Percentiles rank a stretch among this genome's conserved stretches.
Conservation (phyloP, 2,797 vertebrate species). For the Cygnus olor region DNA sequence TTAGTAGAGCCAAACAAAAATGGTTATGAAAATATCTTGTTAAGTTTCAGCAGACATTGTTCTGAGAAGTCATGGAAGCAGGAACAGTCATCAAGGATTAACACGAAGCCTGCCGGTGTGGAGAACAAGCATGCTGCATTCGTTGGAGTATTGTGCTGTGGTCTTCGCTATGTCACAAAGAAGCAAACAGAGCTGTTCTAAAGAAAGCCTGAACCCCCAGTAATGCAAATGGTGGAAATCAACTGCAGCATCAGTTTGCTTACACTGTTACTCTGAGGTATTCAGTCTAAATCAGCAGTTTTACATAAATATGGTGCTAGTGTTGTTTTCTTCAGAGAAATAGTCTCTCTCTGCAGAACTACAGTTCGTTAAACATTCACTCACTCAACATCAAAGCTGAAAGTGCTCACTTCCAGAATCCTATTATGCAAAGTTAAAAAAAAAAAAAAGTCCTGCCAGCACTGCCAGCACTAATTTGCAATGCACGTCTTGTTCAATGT, state of each 20-base stretch:
- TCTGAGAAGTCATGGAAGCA: background rate
- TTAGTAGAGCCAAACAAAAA: background rate
- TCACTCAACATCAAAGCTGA: background rate
- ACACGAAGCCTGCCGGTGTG: fast-evolving
- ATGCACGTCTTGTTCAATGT: fast-evolving
- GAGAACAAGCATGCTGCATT: fast-evolving
- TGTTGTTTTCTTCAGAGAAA: background rate
- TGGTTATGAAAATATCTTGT: background rate
- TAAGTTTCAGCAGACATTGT: background rate
- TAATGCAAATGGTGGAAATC: fast-evolving
- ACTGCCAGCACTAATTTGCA: background rate
- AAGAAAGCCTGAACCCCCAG: background rate
- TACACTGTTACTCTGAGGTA: background rate
- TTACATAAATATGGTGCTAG: background rate
- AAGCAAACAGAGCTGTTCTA: background rate
- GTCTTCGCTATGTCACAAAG: background rate
- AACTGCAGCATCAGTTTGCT: background rate
- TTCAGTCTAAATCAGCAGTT: background rate
- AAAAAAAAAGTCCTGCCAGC: background rate
- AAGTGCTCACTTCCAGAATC: background rate
- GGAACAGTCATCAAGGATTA: background rate
- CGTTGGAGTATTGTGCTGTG: background rate
- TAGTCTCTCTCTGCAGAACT: background rate
- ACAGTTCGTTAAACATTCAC: background rate
- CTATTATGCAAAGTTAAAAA: background rate